Base-by-base conservation (phyloP, 2,888 invertebrate species). In the Epirrhoe tristata region DNA sequence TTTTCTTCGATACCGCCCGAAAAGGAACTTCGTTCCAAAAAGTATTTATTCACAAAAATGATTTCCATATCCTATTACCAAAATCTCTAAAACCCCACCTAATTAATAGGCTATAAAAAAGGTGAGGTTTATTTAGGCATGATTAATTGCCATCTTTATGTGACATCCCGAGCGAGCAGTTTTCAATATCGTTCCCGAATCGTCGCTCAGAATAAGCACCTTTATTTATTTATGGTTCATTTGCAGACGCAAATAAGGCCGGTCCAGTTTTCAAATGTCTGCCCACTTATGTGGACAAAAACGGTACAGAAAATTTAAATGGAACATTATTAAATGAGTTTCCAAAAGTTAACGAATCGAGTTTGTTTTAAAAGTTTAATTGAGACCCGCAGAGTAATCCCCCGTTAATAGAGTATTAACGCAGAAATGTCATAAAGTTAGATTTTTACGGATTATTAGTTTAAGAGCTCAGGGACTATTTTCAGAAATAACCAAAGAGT, bases 321-420 rank as follows among this genome's bases (percentile, higher is more conserved):
- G 46, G 43, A 50, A 56, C 48, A 66, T 55, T 64, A 64, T 66
- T 59, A 60, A 69, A 69, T 58, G 73, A 71, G 69, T 66, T 73
- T 58, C 36, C 8, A 62, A 70, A 71, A 71, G 67, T 69, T 73
- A 67, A 63, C 61, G 50, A 64, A 66, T 67, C 57, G 67, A 69
- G 73, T 66, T 68, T 71, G 71, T 71, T 69, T 66, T 61, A 62
- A 63, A 70, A 71, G 59, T 73, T 66, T 69, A 73, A 71, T 67
- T 71, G 66, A 69, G 69, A 69, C 61, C 70, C 65, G 54, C 48
- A 48, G 65, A 59, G 64, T 69, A 70, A 70, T 70, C 70, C 70
- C 51, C 56, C 39, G 63, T 59, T 70, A 70, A 69, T 66, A 69
- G 69, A 65, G 63, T 61, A 54, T 66, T 68, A 69, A 48, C 52